Conservation (phyloP, 2,888 invertebrate genomes). For the Graphium colonna region DNA sequence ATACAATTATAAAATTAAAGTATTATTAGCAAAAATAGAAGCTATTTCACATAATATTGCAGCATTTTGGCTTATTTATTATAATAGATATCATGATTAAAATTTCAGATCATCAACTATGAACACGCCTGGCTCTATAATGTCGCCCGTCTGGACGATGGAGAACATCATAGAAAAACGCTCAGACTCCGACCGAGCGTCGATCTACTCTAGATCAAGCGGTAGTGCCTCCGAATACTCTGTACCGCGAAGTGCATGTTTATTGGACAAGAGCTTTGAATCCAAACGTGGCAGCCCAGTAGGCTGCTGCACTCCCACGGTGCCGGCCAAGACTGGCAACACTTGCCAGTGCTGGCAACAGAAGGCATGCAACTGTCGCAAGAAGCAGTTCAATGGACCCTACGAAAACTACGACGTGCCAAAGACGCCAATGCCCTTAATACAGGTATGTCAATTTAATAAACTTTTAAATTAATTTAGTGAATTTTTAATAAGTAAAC, state of each 20-base stretch:
- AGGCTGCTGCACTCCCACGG: constrained; percentile 76
- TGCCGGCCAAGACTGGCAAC: constrained; percentile 74
- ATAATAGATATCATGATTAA: no score
- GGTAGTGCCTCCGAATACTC: constrained; percentile 85
- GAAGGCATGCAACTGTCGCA: constrained; percentile 58
- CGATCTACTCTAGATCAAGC: constrained; percentile 83
- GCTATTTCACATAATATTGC: no score
- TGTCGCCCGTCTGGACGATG: constrained; percentile 81
- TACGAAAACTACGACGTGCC: constrained; percentile 92
- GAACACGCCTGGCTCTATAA: constrained; percentile 69
- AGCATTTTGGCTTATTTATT: no score
- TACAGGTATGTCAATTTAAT: constrained; percentile 51
- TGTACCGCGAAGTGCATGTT: constrained; percentile 70
- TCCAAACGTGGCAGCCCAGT: constrained; percentile 65
- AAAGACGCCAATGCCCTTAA: constrained; percentile 81
- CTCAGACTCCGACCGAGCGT: constrained; percentile 81
- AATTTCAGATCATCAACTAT: constrained; percentile 81
- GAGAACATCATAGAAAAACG: constrained; percentile 72
- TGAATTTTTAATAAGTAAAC: no score
- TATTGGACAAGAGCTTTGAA: constrained; percentile 73
- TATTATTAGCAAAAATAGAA: no score
- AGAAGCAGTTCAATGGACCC: constrained; percentile 75
- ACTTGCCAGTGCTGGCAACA: constrained; percentile 67
- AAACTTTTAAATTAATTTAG: no score
- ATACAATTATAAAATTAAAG: no score